Percentiles rank a stretch among this genome's conserved stretches.
phyloP scores from a whole-genome alignment of 2,888 invertebrate genomes.

The Smittia sp. region DNA sequence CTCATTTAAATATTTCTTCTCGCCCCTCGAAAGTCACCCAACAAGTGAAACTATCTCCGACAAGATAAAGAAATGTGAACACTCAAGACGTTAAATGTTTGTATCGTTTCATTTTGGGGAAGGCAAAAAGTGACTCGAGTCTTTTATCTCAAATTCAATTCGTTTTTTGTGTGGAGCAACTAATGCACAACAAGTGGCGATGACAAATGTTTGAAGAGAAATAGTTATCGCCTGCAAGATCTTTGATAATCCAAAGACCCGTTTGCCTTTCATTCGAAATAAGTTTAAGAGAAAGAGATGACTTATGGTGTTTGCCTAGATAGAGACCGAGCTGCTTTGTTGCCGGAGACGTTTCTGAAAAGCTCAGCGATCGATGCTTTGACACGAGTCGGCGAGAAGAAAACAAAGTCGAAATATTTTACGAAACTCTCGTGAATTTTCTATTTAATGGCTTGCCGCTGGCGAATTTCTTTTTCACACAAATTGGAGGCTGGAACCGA shows the following conservation, averaged over 20 bases:
- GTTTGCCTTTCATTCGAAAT: background rate
- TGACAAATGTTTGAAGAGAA: slow-evolving; percentile 5
- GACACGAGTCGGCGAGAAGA: no score
- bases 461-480: background rate
- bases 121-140: background rate
- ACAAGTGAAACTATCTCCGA: slow-evolving; percentile 17
- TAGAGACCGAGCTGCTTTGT: background rate
- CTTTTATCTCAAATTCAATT: background rate
- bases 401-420: no score
- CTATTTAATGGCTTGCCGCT: background rate
- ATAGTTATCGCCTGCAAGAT: background rate
- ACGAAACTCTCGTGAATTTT: background rate
- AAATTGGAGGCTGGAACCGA: no score
- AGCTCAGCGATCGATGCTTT: no score
- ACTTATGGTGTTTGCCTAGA: background rate
- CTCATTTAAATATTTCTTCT: slow-evolving; percentile 12
- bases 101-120: background rate
- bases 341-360: no score
- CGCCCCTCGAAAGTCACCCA: background rate
- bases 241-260: background rate
- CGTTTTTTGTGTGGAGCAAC: background rate
- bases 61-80: background rate
- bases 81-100: background rate
- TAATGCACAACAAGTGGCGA: slow-evolving; percentile 19
- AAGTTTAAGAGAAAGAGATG: background rate